Evolutionary conservation across 2,113 vertebrate genomes (phyloP).

Genomic region (Beaufortia kweichowensis): DNA sequence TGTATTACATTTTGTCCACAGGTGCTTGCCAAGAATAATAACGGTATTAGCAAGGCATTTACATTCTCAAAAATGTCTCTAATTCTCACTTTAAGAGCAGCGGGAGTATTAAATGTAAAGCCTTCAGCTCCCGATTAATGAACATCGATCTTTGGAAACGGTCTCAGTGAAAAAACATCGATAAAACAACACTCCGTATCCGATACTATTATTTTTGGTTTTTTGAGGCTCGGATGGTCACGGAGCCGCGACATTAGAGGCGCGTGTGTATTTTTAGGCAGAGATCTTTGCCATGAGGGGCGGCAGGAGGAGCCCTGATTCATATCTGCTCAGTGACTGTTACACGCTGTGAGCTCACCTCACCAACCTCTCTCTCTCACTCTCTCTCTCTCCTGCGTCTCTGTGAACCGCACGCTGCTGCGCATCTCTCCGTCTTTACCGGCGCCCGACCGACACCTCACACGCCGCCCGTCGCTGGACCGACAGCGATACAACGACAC

Average conservation of each 20-base stretch:
- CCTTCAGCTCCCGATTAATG: constrained; percentile 15
- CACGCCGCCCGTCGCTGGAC: not conserved
- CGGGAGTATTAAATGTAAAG: constrained; percentile 12
- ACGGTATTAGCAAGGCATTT: not conserved
- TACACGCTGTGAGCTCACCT: constrained; percentile 38
- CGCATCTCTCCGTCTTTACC: not conserved
- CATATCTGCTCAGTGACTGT: constrained; percentile 45
- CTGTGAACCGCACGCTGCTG: not conserved
- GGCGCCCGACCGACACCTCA: not conserved
- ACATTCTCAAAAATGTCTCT: not conserved
- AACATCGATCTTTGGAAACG: constrained; percentile 1
- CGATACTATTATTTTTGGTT: constrained; percentile 19
- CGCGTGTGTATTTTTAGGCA: not conserved
- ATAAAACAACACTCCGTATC: not conserved
- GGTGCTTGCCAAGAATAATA: not conserved
- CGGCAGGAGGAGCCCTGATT: constrained; percentile 53
- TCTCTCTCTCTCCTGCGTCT: constrained; percentile 9
- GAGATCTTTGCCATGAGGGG: constrained; percentile 33
- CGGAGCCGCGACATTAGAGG: not conserved
- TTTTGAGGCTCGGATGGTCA: not conserved
- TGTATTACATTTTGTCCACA: not conserved
- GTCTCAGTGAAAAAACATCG: not conserved
- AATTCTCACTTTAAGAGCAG: not conserved
- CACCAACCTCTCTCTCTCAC: constrained; percentile 23
- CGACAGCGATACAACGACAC: not conserved